Base-by-base conservation (phyloP, 2,888 invertebrate species). In the Callinectes sapidus region DNA sequence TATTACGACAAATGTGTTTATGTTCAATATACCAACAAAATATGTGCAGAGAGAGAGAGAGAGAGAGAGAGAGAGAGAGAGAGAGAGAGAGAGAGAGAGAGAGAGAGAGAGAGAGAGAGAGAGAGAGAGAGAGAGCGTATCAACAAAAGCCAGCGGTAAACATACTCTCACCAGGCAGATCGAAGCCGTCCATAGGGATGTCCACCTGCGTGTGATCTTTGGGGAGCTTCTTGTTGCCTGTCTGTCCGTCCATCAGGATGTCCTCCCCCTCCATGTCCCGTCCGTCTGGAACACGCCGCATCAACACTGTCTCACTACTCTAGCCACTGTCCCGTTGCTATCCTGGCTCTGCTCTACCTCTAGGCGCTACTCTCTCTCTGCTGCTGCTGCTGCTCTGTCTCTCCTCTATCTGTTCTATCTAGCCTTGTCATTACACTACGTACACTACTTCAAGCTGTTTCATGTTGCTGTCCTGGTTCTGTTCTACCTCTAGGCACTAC, bases 221-320 rank as follows among this genome's bases (percentile, higher is more conserved):
- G 23, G 92, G 61, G 23, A 91, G 87, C 48, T 98, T 98, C 96
- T 98, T 98, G 95, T 98, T 98, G 96, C 97, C 96, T 95, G 98
- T 97, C 95, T 98, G 97, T 92, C 98, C 98, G 96, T 98, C 98
- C 94, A 97, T 98, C 95, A 98, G 96, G 95, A 97, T 97, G 96
- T 97, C 97, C 93, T 97, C 95, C 55, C 95, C 95, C 95, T 96
- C 96, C 94, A 96, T 96, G 95, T 97, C 97, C 95, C 97, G 96
- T 94, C 96, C 96, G 96, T 97, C 97, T 97, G 96, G 95, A 96
- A 91, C 88, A 92, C 77, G 92, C 39, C 91, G 91, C 71, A 89
- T 93, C 88, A 90, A 91, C 85, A 94, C 94, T 94, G 87, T 85
- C 91, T 94, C 90, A 93, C 91, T 91, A 90, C 85, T 93, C 92